Evolutionary conservation across 2,888 invertebrate species (phyloP), one percentile per base, ranked within the genome.

Genomic region (Acrobasis repandana): DNA sequence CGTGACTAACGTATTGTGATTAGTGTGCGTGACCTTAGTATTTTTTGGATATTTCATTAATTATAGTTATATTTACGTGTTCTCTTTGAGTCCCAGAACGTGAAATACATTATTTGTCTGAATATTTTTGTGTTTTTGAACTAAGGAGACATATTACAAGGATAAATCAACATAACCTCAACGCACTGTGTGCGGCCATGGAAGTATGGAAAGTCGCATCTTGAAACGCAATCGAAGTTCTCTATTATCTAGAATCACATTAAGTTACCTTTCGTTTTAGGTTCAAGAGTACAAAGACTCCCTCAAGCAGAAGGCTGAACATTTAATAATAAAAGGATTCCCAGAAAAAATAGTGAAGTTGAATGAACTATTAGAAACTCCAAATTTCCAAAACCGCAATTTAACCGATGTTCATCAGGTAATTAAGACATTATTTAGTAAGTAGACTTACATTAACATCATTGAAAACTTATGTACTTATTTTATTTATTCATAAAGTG

Each of bases 301-400:
- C 65, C 93, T 97, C 66, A 97, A 97, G 87, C 94, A 94, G 69
- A 97, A 97, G 93, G 98, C 97, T 11, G 98, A 98, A 82, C 95
- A 95, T 70, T 92, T 98, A 65, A 96, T 98, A 63, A 93, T 97
- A 64, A 96, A 96, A 86, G 97, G 96, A 56, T 98, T 98, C 86
- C 98, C 99, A 10, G 96, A 97, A 79, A 98, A 98, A 86, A 98
- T 98, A 72, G 95, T 98, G 9, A 96, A 96, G 82, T 93, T 98
- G 65, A 98, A 98, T 90, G 96, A 96, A 70, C 90, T 98, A 63
- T 91, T 98, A 73, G 96, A 97, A 80, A 97, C 97, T 34, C 93
- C 96, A 62, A 94, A 95, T 83, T 97, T 98, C 82, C 95, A 95
- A 76, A 95, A 96, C 75, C 94, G 96, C 65, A 95, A 96, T 78